Conservation (phyloP, 2,888 invertebrate genomes). For the Dicyrtoma fusca region DNA sequence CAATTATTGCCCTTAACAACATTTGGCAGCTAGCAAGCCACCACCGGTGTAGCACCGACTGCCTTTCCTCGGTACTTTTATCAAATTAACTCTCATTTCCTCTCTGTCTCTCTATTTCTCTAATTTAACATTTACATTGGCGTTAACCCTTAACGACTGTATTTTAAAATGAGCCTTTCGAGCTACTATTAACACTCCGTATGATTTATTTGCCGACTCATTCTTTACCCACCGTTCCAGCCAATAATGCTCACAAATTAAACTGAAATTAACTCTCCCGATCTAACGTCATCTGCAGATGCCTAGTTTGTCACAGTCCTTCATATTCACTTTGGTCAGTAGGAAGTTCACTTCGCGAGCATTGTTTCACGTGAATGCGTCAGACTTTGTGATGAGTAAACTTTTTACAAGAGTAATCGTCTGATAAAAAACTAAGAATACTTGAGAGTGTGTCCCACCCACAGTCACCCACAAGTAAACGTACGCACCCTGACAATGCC, state of each 20-base stretch:
- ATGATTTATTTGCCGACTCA: too few species aligned
- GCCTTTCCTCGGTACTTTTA: background rate
- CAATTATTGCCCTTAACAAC: background rate
- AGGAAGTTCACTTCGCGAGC: slow-evolving; percentile 29
- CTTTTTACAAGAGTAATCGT: slow-evolving; percentile 15
- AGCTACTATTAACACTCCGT: too few species aligned
- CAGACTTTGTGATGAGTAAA: background rate
- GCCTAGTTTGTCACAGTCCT: too few species aligned
- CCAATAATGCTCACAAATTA: too few species aligned
- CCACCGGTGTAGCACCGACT: slow-evolving; percentile 1
- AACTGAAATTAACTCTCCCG: too few species aligned
- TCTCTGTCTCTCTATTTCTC: too few species aligned
- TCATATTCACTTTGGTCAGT: slow-evolving; percentile 19
- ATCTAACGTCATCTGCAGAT: too few species aligned
- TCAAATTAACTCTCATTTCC: too few species aligned
- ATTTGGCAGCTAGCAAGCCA: background rate
- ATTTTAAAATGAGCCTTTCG: too few species aligned
- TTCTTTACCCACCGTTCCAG: too few species aligned
- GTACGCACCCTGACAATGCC: slow-evolving; percentile 35
- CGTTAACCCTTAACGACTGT: too few species aligned
- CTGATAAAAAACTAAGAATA: background rate
- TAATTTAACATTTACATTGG: too few species aligned
- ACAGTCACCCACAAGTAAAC: slow-evolving; percentile 20
- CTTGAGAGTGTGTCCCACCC: slow-evolving; percentile 27
- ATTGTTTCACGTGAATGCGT: slow-evolving; percentile 19